A percentile compares a stretch with the other conserved stretches of the same genome.
phyloP scores from a whole-genome alignment of 2,888 invertebrate species.

The Tryphoninae sp. region DNA sequence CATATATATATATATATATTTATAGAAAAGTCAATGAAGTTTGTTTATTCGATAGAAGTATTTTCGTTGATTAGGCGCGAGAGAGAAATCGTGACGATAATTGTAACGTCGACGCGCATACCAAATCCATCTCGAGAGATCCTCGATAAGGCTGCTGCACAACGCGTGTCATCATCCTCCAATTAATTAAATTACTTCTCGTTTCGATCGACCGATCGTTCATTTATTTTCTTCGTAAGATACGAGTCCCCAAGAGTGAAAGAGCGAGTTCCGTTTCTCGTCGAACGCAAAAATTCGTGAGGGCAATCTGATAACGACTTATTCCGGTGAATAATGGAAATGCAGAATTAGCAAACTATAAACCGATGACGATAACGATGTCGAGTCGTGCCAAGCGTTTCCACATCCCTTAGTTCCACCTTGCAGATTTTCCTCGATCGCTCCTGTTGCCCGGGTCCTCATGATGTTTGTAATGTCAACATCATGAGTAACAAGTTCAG shows the following conservation, averaged over 20 bases:
- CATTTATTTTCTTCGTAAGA: neutral
- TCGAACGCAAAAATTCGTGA: neutral
- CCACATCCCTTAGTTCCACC: slow-evolving; percentile 57
- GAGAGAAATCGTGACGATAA: slow-evolving; percentile 20
- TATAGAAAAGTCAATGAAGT: slow-evolving; percentile 46
- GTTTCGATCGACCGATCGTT: slow-evolving; percentile 16
- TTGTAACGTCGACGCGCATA: neutral
- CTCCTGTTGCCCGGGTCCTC: slow-evolving; percentile 7
- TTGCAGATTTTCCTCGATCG: slow-evolving; percentile 62
- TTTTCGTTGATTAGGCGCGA: slow-evolving; percentile 1
- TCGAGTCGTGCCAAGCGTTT: slow-evolving; percentile 63
- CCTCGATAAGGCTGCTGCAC: slow-evolving; percentile 7
- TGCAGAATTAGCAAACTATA: slow-evolving; percentile 20
- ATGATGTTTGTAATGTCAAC: neutral
- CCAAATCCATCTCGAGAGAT: neutral
- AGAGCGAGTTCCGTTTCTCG: neutral
- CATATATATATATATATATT: slow-evolving; percentile 33
- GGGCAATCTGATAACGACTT: slow-evolving; percentile 61
- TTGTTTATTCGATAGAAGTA: slow-evolving; percentile 28
- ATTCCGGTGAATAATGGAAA: slow-evolving; percentile 68
- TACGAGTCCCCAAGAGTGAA: slow-evolving; percentile 2
- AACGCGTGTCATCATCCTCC: neutral
- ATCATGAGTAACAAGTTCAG: slow-evolving; percentile 5
- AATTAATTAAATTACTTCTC: neutral
- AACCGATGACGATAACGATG: slow-evolving; percentile 17